Base-by-base conservation (phyloP, 2,797 vertebrate genomes). In the Scleropages formosus region DNA sequence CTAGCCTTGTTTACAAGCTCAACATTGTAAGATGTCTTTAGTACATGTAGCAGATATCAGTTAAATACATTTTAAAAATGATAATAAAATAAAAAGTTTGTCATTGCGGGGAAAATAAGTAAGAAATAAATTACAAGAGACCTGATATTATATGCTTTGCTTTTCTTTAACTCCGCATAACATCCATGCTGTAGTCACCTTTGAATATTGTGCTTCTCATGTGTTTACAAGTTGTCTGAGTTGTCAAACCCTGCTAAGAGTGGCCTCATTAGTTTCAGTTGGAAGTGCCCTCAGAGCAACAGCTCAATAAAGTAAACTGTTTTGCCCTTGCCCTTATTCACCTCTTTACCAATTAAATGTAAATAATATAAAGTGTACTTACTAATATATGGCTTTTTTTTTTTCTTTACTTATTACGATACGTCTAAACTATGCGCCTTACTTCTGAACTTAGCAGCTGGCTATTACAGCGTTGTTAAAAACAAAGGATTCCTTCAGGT, bases 361-460 rank as follows among this genome's bases (percentile, higher is more conserved):
- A 24, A 56, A 31, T 18, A 27, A 16, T 20, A 27, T 71, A 8
- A 56, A 71, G 22, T 56, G 51, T 56, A 56, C 24, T 47, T 22
- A 10, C 26, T 56, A 9, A 24, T 47, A n/a, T 56, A 8, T 56
- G 68, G 24, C 47, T 31, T n/a, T 24, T 47, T 64, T 39, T n/a
- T 63, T 69, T 56, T 12, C 15, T 22, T 27, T 46, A 51, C 53
- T 51, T 51, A 8, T 22, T 51, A 6, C 6, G 31, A 39, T 39
- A n/a, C n/a, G 31, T 39, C 39, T 72, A 72, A 72, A 72, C 53
- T 56, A 10, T 60, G 13, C 26, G 73, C 64, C 20, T 75, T 31
- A 53, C 51, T 18, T 59, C 64, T 62, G 67, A 58, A 75, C 74
- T 65, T 74, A 74, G 73, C 46, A 24, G 64, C 72, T 59, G 64